Base-by-base conservation (phyloP, 1,140 invertebrate genomes). In the Trialeurodes vaporariorum region DNA sequence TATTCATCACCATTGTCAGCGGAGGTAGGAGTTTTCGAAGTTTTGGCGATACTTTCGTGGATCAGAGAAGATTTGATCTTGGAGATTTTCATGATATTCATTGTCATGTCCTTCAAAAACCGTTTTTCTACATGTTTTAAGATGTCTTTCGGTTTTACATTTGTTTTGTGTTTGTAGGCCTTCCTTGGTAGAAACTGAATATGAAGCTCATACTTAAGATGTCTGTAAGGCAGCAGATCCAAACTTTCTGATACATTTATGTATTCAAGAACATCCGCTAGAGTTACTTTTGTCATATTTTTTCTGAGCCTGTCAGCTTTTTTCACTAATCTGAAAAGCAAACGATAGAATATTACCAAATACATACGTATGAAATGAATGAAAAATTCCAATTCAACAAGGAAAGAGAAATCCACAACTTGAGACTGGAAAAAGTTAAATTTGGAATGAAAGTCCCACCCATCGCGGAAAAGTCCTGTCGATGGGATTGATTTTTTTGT, bases 231-330 rank as follows among this genome's bases (percentile, higher is more conserved):
- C 5, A 76, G 72, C 2, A 83, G 75, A 1, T 83, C 78, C 27
- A 92, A 74, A 72, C 82, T 79, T 65, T 85, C 85, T 26, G 79
- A 79, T 0, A 94, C 84, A 34, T 86, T 79, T 12, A 94, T 83
- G 71, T 85, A 84, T 74, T 92, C 85, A 60, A 94, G 74, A 25
- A 98, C 87, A 79, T 96, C 85, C 12, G 83, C 77, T 1, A 98
- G 76, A 0, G 85, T 84, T 1, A 96, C 90, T 73, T 84, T 85
- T 23, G 86, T 94, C 0, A 98, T 79, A 68, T 84, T 84, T 27
- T 86, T 79, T 68, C 84, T 81, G 9, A 94, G 71, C 69, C 81
- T 84, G 70, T 92, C 87, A 0, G 91, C 83, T 73, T 83, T 79
- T 60, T 83, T 82, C 27, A 82, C 78, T 17, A 87, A 72, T 25